Conservation (phyloP, 2,888 invertebrate genomes). For the Apotomis capreana region DNA sequence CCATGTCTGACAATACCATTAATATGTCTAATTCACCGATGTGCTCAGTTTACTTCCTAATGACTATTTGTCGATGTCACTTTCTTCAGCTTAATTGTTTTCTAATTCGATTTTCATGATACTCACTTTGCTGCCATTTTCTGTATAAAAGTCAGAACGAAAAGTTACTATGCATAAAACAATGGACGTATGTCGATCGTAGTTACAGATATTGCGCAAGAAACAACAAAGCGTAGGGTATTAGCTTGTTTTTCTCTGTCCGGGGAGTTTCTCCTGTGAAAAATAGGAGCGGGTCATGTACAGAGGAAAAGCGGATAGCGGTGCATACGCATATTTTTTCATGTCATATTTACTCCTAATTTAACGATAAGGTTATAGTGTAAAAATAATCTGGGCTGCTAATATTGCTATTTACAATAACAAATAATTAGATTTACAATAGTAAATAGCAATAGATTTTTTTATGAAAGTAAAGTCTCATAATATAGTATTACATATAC, state of each 20-base stretch:
- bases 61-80: no score
- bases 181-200: slow-evolving; percentile 39
- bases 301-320: slow-evolving; percentile 24
- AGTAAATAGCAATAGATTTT: no score
- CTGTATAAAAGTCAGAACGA: slow-evolving; percentile 1
- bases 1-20: no score
- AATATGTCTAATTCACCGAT: no score
- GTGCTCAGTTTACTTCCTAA: no score
- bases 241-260: slow-evolving; percentile 58
- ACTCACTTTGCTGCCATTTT: neutral
- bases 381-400: no score
- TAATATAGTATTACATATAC: no score
- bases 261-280: slow-evolving; percentile 43
- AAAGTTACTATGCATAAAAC: slow-evolving; percentile 24
- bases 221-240: slow-evolving; percentile 40
- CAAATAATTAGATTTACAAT: no score
- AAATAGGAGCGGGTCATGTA: slow-evolving; percentile 22
- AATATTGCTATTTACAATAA: no score
- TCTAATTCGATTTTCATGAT: neutral
- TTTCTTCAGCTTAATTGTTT: neutral
- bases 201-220: slow-evolving; percentile 41
- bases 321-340: neutral
- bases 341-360: neutral
- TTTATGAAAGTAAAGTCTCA: no score
- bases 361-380: neutral